A percentile compares a stretch with the other conserved stretches of the same genome.
These are phyloP conservation scores for Pyrrhosoma nymphula DNA, from an alignment of 2,888 invertebrate genomes.

Conservation along the genomic window DNA sequence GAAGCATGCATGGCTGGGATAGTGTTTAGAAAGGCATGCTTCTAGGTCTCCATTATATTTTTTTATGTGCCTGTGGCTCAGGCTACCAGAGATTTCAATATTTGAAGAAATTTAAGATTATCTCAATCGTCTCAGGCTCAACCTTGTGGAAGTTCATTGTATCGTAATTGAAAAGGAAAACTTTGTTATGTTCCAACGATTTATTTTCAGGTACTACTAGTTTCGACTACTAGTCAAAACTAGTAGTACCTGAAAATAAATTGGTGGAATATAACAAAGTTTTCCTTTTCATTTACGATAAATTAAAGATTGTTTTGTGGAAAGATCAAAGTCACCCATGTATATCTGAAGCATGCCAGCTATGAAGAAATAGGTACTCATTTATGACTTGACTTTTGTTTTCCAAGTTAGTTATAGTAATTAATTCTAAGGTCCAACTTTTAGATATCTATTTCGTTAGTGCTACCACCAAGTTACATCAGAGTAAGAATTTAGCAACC, in stretches of 20 bases:
- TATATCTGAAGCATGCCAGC: background rate
- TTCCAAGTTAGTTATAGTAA: background rate
- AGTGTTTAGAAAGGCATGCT: background rate
- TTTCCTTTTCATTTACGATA: no score
- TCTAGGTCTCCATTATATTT: background rate
- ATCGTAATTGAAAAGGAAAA: no score
- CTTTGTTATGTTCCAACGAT: no score
- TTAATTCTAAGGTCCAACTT: background rate
- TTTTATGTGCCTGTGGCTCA: background rate
- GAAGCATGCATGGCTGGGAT: background rate
- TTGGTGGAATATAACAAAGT: no score
- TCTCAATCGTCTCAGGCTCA: no score
- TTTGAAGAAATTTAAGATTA: background rate
- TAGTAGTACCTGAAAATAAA: no score
- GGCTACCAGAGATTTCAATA: background rate
- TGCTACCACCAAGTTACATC: background rate
- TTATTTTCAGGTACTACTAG: no score
- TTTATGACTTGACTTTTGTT: background rate
- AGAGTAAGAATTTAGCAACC: slow-evolving; percentile 2
- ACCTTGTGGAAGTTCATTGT: no score
- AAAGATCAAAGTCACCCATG: background rate
- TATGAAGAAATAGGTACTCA: background rate
- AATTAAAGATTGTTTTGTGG: no score
- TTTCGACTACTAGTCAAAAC: no score
- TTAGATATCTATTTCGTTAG: background rate